Conservation (phyloP, 2,797 vertebrate species). For the Lutjanus argentimaculatus region DNA sequence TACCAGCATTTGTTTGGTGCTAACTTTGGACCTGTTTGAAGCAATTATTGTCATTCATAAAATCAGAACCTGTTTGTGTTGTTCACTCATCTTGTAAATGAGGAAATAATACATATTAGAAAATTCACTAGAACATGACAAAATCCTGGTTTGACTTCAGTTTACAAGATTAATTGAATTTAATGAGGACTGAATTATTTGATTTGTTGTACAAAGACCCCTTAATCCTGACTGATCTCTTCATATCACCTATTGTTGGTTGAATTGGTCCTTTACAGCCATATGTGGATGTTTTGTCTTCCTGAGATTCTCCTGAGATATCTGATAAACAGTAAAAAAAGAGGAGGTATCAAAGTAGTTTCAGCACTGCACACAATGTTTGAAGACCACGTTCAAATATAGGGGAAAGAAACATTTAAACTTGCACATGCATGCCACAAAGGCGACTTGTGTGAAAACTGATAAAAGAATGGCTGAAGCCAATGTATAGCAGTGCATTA, state of each 20-base stretch:
- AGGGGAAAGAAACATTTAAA: neutral
- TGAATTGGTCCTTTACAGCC: neutral
- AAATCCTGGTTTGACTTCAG: neutral
- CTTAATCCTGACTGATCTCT: neutral
- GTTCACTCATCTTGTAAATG: neutral
- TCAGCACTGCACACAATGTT: neutral
- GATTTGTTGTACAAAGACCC: neutral
- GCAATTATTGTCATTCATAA: neutral
- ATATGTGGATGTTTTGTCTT: slow-evolving; percentile 10
- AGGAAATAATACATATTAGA: neutral
- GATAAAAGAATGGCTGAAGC: neutral
- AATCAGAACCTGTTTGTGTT: neutral
- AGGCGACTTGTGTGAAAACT: neutral
- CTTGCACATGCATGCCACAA: neutral
- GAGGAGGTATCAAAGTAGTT: neutral
- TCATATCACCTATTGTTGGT: slow-evolving; percentile 22
- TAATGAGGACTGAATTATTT: neutral
- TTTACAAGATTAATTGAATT: neutral
- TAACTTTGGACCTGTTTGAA: too few relatives aligned
- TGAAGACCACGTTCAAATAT: neutral
- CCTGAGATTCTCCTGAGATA: neutral
- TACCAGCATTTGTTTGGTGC: too few relatives aligned
- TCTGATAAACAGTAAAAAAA: slow-evolving; percentile 12
- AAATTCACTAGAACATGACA: too few relatives aligned
- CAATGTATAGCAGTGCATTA: neutral